Percentiles rank a stretch among this genome's conserved stretches.
phyloP scores from a whole-genome alignment of 1,140 invertebrate species.

The Papilio dardanus region DNA sequence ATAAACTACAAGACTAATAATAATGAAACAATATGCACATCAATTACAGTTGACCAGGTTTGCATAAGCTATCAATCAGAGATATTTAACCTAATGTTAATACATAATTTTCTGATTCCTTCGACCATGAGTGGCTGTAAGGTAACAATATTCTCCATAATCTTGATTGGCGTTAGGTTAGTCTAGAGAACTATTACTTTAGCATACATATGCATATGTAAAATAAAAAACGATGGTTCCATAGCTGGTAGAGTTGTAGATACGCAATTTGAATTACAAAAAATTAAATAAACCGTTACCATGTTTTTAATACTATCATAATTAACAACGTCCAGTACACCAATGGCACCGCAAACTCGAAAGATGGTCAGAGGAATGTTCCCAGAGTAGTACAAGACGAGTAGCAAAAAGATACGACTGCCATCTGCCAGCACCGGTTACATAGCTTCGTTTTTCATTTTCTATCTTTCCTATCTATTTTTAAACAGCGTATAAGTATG shows the following conservation, averaged over 20 bases:
- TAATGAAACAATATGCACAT: background rate
- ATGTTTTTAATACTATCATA: constrained; percentile 18
- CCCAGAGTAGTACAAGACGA: constrained; percentile 55
- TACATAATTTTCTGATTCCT: background rate
- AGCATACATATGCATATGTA: background rate
- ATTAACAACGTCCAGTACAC: constrained; percentile 14
- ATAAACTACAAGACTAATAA: background rate
- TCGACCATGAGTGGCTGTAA: background rate
- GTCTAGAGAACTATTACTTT: no score
- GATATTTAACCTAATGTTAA: background rate
- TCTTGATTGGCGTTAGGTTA: background rate
- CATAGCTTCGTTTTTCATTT: constrained; percentile 57
- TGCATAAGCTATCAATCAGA: background rate
- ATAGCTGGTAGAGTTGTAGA: background rate
- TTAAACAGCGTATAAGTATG: constrained; percentile 47
- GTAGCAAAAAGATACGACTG: constrained; percentile 60
- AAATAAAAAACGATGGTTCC: background rate
- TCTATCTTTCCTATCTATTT: constrained; percentile 64
- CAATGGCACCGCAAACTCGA: constrained; percentile 7
- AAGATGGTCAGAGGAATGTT: constrained; percentile 63
- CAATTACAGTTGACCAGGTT: background rate
- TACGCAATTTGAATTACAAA: background rate
- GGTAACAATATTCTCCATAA: background rate
- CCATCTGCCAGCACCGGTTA: constrained; percentile 77
- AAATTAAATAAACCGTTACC: constrained; percentile 19